Percentiles rank a stretch among this genome's conserved stretches.
phyloP scores from a whole-genome alignment of 2,113 vertebrate genomes.

The Euleptes europaea region DNA sequence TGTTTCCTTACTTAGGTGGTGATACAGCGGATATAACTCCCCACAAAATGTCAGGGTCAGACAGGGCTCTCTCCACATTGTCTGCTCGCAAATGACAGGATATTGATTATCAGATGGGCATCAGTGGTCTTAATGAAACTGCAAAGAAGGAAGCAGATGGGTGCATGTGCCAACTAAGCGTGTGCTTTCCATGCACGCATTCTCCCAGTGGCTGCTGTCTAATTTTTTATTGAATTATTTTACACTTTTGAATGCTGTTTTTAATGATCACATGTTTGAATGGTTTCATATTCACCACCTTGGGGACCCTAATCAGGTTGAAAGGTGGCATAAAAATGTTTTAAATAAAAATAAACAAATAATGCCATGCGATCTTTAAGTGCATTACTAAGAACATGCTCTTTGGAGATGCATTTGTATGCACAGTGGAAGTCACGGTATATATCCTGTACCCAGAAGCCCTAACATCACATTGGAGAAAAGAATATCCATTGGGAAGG shows the following conservation, averaged over 20 bases:
- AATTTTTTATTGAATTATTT: neutral
- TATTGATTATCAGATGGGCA: neutral
- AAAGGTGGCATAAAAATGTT: too few relatives aligned
- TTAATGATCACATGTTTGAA: neutral
- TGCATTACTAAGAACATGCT: neutral
- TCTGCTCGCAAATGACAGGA: neutral
- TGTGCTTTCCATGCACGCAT: neutral
- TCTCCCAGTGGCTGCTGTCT: neutral
- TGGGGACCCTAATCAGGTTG: too few relatives aligned
- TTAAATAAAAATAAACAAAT: too few relatives aligned
- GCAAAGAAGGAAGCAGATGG: neutral
- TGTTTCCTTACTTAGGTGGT: slow-evolving; percentile 54
- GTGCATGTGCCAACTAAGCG: neutral
- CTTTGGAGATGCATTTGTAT: neutral
- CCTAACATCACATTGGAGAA: neutral
- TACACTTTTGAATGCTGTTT: too few relatives aligned
- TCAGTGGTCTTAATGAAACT: neutral
- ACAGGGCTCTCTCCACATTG: neutral
- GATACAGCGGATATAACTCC: neutral
- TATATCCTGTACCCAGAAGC: neutral
- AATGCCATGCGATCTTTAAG: neutral
- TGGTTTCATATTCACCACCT: too few relatives aligned
- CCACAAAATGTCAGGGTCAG: neutral
- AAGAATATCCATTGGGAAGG: neutral
- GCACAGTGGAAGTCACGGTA: neutral